Evolutionary conservation across 2,888 invertebrate genomes (phyloP), one percentile per base, ranked within the genome.

Genomic region (Drosophila ezoana): DNA sequence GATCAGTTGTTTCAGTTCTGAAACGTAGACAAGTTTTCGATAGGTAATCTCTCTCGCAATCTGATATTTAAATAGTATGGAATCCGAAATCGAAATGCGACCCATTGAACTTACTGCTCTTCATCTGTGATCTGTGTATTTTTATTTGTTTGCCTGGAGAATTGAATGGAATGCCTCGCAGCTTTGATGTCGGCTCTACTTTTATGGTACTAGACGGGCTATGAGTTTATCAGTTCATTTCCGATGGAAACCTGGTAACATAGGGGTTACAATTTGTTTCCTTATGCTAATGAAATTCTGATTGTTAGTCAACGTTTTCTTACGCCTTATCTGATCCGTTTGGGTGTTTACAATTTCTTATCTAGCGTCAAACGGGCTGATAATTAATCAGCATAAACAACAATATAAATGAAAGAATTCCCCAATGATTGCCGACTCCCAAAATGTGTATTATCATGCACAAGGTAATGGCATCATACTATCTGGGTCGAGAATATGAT

Each of bases 281-380:
- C 56, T 77, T 73, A 83, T 69, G 66, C 66, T 83, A 79, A 83
- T 79, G 79, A 79, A 81, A 64, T 77, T 73, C 64, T 35, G 14
- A 28, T 62, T 48, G 57, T 63, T 41, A 44, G 58, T 52, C 48
- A 58, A 32, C 45, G 43, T 45, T 41, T 41, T 32, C 20, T 38
- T 35, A 60, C 16, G 23, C 41, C 35, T 72, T 69, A 68, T 69
- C 69, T 65, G 67, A 66, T 66, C 67, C 63, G 47, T 33, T 20
- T 11, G 5, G 28, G 41, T 37, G 35, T 49, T 43, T 3, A 20
- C 49, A 51, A 20, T 20, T 43, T 65, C 37, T 37, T 63, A 51
- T 63, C 51, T 65, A 28, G 10, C 5, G 8, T 6, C 45, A 35
- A 18, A 11, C 47, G 62, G 32, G n/a, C 8, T 60, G 60, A 61